Percentiles rank a stretch among this genome's conserved stretches.
Evolutionary conservation across 2,113 vertebrate genomes (phyloP).

Genomic region (Rhinoptilus africanus): DNA sequence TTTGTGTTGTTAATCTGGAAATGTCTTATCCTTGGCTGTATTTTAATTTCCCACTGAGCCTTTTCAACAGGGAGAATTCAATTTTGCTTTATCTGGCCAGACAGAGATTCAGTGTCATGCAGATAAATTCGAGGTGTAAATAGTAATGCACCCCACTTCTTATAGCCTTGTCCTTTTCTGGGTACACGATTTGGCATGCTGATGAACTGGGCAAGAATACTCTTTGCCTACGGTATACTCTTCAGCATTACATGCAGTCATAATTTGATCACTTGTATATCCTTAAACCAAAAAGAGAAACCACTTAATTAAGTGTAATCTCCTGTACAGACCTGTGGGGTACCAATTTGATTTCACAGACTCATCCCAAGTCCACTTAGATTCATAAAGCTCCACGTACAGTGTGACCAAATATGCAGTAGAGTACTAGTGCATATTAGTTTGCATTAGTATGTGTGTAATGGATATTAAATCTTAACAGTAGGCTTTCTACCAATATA

Average conservation of each 20-base stretch:
- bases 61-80: neutral
- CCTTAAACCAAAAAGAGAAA: neutral
- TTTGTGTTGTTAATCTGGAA: neutral
- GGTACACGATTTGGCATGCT: neutral
- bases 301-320: neutral
- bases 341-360: neutral
- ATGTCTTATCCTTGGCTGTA: neutral
- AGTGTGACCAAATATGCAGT: neutral
- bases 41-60: neutral
- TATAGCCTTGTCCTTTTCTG: neutral
- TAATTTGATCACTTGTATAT: neutral
- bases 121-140: neutral
- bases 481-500: neutral
- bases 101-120: neutral
- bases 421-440: neutral
- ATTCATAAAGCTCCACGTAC: neutral
- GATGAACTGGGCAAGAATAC: neutral
- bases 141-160: neutral
- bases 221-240: neutral
- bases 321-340: neutral
- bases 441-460: neutral
- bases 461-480: neutral
- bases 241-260: neutral
- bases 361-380: neutral
- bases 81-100: neutral